Evolutionary conservation across 2,797 vertebrate species (phyloP), one percentile per base, ranked within the genome.

Genomic region (Masticophis lateralis): DNA sequence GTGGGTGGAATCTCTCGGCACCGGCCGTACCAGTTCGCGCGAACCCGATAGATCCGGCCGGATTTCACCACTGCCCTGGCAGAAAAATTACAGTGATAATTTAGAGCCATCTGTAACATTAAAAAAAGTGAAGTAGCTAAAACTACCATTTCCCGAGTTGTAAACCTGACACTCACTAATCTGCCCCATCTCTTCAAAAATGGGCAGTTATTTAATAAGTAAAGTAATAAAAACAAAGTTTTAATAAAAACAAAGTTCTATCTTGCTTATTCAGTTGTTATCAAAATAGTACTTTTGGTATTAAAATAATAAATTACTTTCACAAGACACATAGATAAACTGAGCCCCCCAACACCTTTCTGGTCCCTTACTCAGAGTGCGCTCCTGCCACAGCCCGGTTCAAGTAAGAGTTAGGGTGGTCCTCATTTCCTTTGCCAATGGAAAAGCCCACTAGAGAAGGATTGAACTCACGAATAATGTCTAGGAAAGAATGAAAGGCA

Each of bases 401-500:
- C n/a, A 98, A 63, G 7, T 94, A 90, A 86, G 98, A 96, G 1
- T 93, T 90, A 0, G 4, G 0, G 1, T 95, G 91, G 74, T 43
- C 18, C 61, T 97, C 0, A 0, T 0, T 95, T 59, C 98, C 98
- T 0, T n/a, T 98, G 86, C 97, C 97, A 87, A 0, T 37, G 20
- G 98, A 98, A 95, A 97, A 98, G 0, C 98, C 98, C 79, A 37
- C 56, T 87, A 98, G 95, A 22, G 91, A 93, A 25, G 97, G 97
- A 91, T 97, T 98, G 96, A 98, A 98, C 88, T 96, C 96, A 87
- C 97, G 97, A 89, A 98, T 96, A 91, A 98, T 98, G 66, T 98
- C 98, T 98, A 94, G 16, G 95, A 87, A 97, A 94, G 25, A 95
- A 83, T 92, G 69, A 94, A 93, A 95, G 8, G 1, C 74, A 95